Base-by-base conservation (phyloP, 1,140 invertebrate species). In the Periplaneta americana region DNA sequence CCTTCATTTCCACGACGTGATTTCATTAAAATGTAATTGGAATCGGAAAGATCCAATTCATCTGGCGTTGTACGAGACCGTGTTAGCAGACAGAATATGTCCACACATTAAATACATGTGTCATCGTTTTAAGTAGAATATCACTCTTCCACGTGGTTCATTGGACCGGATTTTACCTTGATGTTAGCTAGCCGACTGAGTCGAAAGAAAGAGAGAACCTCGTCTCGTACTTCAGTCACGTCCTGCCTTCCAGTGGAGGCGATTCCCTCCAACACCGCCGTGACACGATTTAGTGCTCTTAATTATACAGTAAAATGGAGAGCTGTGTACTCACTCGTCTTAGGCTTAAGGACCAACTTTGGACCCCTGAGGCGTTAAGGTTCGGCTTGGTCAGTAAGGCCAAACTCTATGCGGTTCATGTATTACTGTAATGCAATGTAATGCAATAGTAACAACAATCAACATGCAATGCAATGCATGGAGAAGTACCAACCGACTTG, bases 241-340 rank as follows among this genome's bases (percentile, higher is more conserved):
- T 66, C 22, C 48, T n/a, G 39, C 39, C 15, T 15, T n/a, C 22
- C 48, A 66, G 48, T 66, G 48, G 22, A 28, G 48, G 48, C 48
- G 48, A 66, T 66, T 66, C 48, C 15, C n/a, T 17, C 33, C 75
- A 77, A 33, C 75, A 36, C 33, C 75, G 35, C 31, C 31, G 75
- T 36, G 35, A 77, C 28, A 33, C 75, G 75, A 77, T 77, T 77
- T 77, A 77, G 75, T 77, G 75, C 35, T 77, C 75, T 77, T 77
- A 77, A 77, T 77, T 77, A 77, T 77, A 77, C 35, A 77, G 75
- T 33, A 77, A 77, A 33, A 77, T 28, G 75, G 75, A 8, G 22
- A 13, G 4, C 48, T 66, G 48, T 66, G 48, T 66, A 66, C n/a
- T 66, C 48, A 28, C 48, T 66, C 48, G 48, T 9, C 48, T 66